These are phyloP conservation scores for Cephus rjabovi DNA, from an alignment of 2,888 invertebrate species.

Conservation along the genomic window DNA sequence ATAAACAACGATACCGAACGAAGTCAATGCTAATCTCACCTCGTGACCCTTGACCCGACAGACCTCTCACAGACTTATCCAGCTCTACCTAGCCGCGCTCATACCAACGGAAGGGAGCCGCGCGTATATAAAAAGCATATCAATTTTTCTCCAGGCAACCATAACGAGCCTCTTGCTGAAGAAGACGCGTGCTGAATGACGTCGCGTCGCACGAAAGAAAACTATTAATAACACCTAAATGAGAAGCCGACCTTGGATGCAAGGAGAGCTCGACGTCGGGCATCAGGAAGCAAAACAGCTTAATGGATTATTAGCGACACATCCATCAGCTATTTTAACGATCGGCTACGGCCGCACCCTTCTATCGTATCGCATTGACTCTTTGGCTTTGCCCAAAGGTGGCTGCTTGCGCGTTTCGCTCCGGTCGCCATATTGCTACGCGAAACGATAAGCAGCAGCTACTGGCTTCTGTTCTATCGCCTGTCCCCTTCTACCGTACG, in stretches of 20 bases:
- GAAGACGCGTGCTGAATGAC: neutral
- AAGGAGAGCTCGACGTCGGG: conserved; percentile 18
- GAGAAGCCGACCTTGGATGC: conserved; percentile 38
- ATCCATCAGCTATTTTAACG: neutral
- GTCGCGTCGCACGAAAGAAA: neutral
- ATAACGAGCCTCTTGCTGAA: neutral
- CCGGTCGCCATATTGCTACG: neutral
- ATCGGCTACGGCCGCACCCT: neutral
- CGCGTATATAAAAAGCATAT: neutral
- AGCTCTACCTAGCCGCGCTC: neutral
- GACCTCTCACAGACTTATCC: neutral
- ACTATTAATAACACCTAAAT: conserved; percentile 46
- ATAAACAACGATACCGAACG: neutral
- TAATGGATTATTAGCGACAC: conserved; percentile 16
- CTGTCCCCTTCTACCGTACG: neutral
- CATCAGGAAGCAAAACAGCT: conserved; percentile 26
- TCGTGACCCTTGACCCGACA: neutral
- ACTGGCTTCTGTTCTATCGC: neutral
- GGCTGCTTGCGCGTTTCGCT: neutral
- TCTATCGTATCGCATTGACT: neutral
- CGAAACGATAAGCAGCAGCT: neutral
- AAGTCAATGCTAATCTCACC: neutral
- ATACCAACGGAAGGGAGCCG: neutral
- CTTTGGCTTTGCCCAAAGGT: neutral
- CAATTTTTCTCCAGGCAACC: neutral